Base-by-base conservation (phyloP, 1,140 invertebrate species). In the Zaprionus taronus region DNA sequence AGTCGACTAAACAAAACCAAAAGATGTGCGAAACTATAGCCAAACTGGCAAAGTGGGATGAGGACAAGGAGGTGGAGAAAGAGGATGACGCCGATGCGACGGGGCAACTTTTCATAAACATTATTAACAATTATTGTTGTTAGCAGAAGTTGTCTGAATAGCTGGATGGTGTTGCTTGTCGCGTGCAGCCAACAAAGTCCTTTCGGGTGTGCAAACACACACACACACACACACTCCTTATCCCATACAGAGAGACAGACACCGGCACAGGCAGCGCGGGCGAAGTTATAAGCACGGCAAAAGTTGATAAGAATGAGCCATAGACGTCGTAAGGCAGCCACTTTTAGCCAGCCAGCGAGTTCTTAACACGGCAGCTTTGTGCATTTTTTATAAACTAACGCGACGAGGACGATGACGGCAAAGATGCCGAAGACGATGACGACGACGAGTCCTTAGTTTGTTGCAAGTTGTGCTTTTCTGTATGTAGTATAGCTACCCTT, bases 61-160 rank as follows among this genome's bases (percentile, higher is more conserved):
- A 49, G 47, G 3, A 44, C 20, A 4, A 47, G 60, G 53, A 49
- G 62, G 36, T 2, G 14, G 3, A 2, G 20, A 1, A 22, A 11
- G 20, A 47, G 47, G 55, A 60, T 24, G 47, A 70, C 20, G 63
- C 22, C 53, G 70, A 74, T 70, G 77, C 47, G 67, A 64, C 58
- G 66, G 79, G 60, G 72, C 69, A 89, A 89, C 84, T 90, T 89
- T 89, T 90, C 84, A 89, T 89, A 89, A 89, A 84, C 84, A 89
- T 89, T 89, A 89, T 89, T 89, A 89, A 85, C 85, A 89, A 89
- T 89, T 89, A 89, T 89, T 89, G 85, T 89, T 89, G 85, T 89
- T 89, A 90, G 84, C 85, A 73, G 79, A 90, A 84, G 84, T 89
- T 89, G 78, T 38, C 64, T 80, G 69, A 77, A 77, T 80, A 55